These are phyloP conservation scores for Erebia epiphron DNA, from an alignment of 2,888 invertebrate genomes.

Conservation along the genomic window DNA sequence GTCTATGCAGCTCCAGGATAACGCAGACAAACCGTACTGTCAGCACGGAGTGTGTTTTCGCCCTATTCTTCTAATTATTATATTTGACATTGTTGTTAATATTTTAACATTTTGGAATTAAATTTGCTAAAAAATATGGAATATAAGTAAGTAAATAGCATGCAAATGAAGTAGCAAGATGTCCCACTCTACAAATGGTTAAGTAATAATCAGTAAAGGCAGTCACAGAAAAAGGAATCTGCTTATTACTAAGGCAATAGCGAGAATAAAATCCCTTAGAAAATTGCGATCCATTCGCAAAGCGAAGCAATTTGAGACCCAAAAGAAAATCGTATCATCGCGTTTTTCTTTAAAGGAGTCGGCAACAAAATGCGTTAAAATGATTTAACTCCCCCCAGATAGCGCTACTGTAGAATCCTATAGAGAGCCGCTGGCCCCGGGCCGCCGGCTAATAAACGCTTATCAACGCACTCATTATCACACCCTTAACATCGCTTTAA, in stretches of 20 bases:
- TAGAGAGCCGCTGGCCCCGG: constrained; percentile 65
- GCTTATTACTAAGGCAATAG: constrained; percentile 8
- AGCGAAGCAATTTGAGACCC: constrained; percentile 62
- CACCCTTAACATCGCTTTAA: constrained; percentile 84
- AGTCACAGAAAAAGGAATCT: no score
- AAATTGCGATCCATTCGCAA: constrained; percentile 49
- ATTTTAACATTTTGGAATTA: no score
- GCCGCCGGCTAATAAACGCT: constrained; percentile 81
- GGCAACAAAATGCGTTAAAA: constrained; percentile 77
- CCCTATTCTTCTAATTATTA: no score
- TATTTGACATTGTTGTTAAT: no score
- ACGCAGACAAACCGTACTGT: no score
- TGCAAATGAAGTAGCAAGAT: not conserved
- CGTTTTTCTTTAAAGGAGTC: constrained; percentile 70
- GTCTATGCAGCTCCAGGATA: no score
- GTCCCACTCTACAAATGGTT: not conserved
- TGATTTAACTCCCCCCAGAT: constrained; percentile 81
- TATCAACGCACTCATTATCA: constrained; percentile 83
- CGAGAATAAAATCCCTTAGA: constrained; percentile 32
- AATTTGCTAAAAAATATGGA: no score
- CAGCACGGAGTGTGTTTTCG: no score
- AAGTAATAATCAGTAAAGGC: not conserved
- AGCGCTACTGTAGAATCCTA: constrained; percentile 69
- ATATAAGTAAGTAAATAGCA: no score
- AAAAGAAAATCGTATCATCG: constrained; percentile 64